These are phyloP conservation scores for Antechinus flavipes DNA, from an alignment of 2,113 vertebrate genomes.

Conservation along the genomic window DNA sequence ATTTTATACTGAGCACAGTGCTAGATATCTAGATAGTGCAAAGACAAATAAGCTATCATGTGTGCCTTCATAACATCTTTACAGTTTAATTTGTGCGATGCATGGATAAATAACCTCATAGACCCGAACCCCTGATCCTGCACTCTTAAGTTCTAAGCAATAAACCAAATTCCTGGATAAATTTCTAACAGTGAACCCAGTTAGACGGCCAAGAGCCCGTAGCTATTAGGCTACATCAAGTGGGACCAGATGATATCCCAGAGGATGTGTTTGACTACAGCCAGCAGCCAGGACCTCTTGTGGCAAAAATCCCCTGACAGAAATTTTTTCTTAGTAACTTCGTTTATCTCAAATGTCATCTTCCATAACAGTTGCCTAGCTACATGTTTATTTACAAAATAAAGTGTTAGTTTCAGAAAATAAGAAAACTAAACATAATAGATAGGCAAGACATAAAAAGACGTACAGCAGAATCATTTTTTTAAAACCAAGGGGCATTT, in stretches of 20 bases:
- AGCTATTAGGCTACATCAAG: neutral
- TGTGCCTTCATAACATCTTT: neutral
- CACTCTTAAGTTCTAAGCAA: neutral
- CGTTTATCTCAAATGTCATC: neutral
- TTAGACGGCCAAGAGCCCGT: neutral
- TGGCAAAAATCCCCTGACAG: neutral
- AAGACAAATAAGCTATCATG: neutral
- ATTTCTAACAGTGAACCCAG: neutral
- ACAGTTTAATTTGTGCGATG: neutral
- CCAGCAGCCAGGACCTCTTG: neutral
- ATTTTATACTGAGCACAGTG: neutral
- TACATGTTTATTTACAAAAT: slow-evolving; percentile 17
- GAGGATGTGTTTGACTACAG: neutral
- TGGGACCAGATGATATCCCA: neutral
- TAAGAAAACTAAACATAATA: neutral
- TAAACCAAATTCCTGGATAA: neutral
- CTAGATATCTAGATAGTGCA: neutral
- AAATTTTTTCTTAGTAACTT: slow-evolving; percentile 5
- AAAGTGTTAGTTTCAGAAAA: neutral
- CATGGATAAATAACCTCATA: neutral
- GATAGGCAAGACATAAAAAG: neutral
- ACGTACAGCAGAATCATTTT: neutral
- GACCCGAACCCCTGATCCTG: neutral
- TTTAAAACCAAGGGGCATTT: neutral
- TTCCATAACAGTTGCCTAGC: slow-evolving; percentile 33